Evolutionary conservation across 2,797 vertebrate genomes (phyloP).

Genomic region (Avahi laniger): DNA sequence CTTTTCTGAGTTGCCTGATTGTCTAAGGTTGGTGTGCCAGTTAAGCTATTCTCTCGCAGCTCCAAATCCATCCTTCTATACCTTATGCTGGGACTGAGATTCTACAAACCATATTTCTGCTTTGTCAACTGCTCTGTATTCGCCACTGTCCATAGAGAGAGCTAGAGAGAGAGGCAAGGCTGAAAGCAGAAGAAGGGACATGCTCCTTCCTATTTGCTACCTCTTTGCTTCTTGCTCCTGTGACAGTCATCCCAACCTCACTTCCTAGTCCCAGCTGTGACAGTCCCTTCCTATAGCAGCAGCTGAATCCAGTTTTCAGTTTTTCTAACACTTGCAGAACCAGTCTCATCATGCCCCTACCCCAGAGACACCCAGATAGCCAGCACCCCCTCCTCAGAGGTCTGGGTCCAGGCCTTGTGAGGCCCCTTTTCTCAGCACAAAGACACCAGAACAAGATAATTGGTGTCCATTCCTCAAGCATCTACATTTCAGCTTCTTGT

Average conservation of each 20-base stretch:
- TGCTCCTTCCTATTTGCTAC: not conserved
- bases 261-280: not conserved
- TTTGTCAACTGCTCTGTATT: not conserved
- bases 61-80: not conserved
- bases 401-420: not conserved
- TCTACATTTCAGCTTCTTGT: not conserved
- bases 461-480: not conserved
- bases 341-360: not conserved
- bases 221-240: not conserved
- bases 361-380: not conserved
- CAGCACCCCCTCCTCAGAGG: not conserved
- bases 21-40: not conserved
- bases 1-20: slow-evolving; percentile 22
- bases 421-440: not conserved
- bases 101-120: slow-evolving; percentile 7
- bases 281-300: not conserved
- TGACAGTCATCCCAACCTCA: not conserved
- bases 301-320: not conserved
- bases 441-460: not conserved
- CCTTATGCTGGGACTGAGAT: not conserved
- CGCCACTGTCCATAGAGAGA: not conserved
- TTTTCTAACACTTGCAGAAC: not conserved
- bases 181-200: not conserved
- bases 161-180: not conserved
- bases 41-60: slow-evolving; percentile 12